These are phyloP conservation scores for Nemotelus pantherinus DNA, from an alignment of 2,888 invertebrate genomes.

Conservation along the genomic window DNA sequence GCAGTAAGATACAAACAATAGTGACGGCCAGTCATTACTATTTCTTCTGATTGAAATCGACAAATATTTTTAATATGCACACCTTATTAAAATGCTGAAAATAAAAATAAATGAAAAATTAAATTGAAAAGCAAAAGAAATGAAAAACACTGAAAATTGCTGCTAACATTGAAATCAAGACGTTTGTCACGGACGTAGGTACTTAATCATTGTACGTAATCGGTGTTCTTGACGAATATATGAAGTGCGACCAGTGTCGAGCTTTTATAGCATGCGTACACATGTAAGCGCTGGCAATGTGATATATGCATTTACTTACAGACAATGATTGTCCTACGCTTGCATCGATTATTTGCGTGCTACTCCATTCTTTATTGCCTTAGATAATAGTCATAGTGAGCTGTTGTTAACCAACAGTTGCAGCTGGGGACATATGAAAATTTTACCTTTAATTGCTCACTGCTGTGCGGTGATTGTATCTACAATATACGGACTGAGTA, in stretches of 20 bases:
- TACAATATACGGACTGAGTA: too few relatives aligned
- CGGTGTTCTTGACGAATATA: not conserved
- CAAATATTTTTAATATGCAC: too few relatives aligned
- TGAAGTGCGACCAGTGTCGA: not conserved
- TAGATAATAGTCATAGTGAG: conserved; percentile 8
- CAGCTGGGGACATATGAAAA: conserved; percentile 7
- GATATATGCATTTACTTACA: not conserved
- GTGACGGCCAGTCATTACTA: too few relatives aligned
- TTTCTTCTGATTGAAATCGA: too few relatives aligned
- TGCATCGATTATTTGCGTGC: not conserved
- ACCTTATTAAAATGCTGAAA: too few relatives aligned
- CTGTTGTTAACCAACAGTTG: not conserved
- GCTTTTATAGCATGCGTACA: not conserved
- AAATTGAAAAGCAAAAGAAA: not conserved
- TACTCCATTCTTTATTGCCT: not conserved
- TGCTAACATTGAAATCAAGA: conserved; percentile 34
- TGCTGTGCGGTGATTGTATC: too few relatives aligned
- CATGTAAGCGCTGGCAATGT: not conserved
- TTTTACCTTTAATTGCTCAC: conserved; percentile 25
- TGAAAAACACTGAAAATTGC: not conserved
- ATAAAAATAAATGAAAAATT: not conserved
- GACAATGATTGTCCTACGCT: not conserved
- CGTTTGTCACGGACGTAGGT: conserved; percentile 35
- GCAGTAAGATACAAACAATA: too few relatives aligned
- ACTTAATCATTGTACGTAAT: conserved; percentile 21